These are phyloP conservation scores for Ginglymostoma cirratum DNA, from an alignment of 2,113 vertebrate genomes.

Conservation along the genomic window DNA sequence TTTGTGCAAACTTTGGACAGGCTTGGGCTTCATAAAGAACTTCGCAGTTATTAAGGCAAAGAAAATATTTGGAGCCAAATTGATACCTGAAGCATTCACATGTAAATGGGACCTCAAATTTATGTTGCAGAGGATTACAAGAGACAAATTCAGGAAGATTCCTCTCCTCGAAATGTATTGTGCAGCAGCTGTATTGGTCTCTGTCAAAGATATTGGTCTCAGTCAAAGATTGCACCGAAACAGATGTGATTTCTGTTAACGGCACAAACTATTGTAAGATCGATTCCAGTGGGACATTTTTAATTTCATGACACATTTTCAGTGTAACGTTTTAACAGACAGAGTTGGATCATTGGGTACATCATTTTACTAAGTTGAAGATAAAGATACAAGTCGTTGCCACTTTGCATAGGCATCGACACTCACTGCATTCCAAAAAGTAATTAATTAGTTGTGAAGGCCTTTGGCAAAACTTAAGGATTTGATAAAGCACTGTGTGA, in stretches of 20 bases:
- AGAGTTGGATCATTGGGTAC: neutral
- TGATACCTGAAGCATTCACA: neutral
- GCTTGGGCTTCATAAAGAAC: neutral
- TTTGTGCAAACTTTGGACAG: neutral
- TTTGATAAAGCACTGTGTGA: neutral
- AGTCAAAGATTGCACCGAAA: neutral
- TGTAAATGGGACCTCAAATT: neutral
- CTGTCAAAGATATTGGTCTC: neutral
- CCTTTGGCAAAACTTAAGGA: neutral
- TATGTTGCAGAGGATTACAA: neutral
- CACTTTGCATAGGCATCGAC: neutral
- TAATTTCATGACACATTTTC: neutral
- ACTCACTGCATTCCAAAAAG: neutral
- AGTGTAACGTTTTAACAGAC: neutral
- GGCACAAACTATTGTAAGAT: neutral
- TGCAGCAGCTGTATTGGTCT: neutral
- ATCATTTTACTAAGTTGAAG: neutral
- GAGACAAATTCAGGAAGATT: neutral
- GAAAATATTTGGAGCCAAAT: neutral
- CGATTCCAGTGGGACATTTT: neutral
- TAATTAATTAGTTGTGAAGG: neutral
- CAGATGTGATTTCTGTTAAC: conserved; percentile 2
- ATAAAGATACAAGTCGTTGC: neutral
- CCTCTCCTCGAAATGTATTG: neutral
- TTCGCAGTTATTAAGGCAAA: neutral